phyloP scores from a whole-genome alignment of 2,113 vertebrate species.

The Oncorhynchus keta region DNA sequence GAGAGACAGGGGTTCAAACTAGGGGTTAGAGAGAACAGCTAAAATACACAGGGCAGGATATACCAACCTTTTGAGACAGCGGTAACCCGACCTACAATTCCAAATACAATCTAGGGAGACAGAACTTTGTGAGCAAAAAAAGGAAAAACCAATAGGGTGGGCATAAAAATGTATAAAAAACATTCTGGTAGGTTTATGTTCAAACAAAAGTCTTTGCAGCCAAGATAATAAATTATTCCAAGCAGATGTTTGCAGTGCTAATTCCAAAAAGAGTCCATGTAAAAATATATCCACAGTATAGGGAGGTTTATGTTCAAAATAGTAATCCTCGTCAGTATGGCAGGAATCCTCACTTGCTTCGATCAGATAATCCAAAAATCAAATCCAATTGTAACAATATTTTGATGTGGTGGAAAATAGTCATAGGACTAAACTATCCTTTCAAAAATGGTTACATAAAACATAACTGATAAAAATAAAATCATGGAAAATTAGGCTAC shows the following conservation, averaged over 20 bases:
- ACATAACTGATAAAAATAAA: slow-evolving; percentile 17
- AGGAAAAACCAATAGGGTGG: slow-evolving; percentile 52
- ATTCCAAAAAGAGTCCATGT: too few relatives aligned
- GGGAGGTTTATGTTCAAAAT: slow-evolving; percentile 39
- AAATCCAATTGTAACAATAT: slow-evolving; percentile 30
- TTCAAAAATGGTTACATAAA: slow-evolving; percentile 5
- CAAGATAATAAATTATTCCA: slow-evolving; percentile 22
- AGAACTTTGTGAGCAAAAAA: slow-evolving; percentile 83
- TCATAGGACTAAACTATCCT: slow-evolving; percentile 33
- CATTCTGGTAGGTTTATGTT: slow-evolving; percentile 16
- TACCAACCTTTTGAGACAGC: slow-evolving; percentile 99
- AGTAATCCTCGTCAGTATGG: slow-evolving; percentile 59
- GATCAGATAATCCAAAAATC: slow-evolving; percentile 34
- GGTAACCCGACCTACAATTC: slow-evolving; percentile 99
- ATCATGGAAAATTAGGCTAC: slow-evolving; percentile 24
- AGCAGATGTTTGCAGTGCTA: too few relatives aligned
- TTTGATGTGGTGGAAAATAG: neutral
- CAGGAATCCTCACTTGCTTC: slow-evolving; percentile 19
- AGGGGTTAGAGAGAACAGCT: slow-evolving; percentile 89
- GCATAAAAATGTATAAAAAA: slow-evolving; percentile 65
- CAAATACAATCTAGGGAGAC: slow-evolving; percentile 98
- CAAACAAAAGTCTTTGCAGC: slow-evolving; percentile 16
- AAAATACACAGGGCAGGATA: slow-evolving; percentile 98
- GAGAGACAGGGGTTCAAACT: slow-evolving; percentile 77
- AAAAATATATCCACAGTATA: slow-evolving; percentile 22